These are phyloP conservation scores for Hyles euphorbiae DNA, from an alignment of 1,140 invertebrate genomes.

Conservation along the genomic window DNA sequence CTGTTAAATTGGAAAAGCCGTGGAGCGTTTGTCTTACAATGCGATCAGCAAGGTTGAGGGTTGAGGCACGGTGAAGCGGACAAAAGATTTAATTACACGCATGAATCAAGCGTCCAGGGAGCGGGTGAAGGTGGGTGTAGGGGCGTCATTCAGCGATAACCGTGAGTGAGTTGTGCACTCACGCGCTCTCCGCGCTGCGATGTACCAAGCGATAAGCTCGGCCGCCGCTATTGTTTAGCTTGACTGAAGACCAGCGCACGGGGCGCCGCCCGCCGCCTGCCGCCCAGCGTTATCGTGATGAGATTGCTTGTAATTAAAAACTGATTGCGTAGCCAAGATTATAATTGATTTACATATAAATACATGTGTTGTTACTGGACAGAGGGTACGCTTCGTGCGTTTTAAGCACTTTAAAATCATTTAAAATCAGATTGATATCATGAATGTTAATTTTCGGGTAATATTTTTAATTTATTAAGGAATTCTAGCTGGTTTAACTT, in stretches of 20 bases:
- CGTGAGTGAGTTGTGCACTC: slow-evolving; percentile 45
- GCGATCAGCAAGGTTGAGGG: slow-evolving; percentile 41
- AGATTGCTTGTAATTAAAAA: slow-evolving; percentile 42
- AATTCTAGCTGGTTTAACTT: too few species aligned
- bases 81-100: slow-evolving; percentile 75
- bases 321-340: too few species aligned
- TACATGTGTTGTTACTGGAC: too few species aligned
- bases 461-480: too few species aligned
- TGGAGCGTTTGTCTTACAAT: slow-evolving; percentile 39
- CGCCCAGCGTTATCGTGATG: slow-evolving; percentile 50
- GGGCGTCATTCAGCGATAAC: slow-evolving; percentile 45
- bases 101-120: slow-evolving; percentile 64
- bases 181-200: slow-evolving; percentile 34
- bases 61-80: slow-evolving; percentile 45
- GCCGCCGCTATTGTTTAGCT: slow-evolving; percentile 40
- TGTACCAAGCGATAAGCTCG: slow-evolving; percentile 43
- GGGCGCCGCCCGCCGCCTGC: background rate
- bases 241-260: slow-evolving; percentile 41
- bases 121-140: slow-evolving; percentile 21
- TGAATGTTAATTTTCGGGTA: too few species aligned
- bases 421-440: too few species aligned
- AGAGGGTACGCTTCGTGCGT: too few species aligned
- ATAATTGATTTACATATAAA: too few species aligned
- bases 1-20: slow-evolving; percentile 46
- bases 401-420: too few species aligned